Evolutionary conservation across 2,888 invertebrate genomes (phyloP).

Genomic region (Aleiodes testaceus): DNA sequence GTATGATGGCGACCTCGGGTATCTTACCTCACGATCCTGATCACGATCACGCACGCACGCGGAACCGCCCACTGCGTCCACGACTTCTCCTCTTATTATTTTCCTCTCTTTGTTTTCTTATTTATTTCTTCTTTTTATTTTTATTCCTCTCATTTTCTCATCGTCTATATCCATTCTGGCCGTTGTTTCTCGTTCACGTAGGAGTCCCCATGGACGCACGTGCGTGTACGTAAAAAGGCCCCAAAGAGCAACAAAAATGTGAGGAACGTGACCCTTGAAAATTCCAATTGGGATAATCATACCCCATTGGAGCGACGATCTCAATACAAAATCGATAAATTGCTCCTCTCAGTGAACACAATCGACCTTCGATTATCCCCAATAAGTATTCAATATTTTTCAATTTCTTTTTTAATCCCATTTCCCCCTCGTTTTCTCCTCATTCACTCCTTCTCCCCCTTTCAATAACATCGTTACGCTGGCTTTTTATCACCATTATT

Average conservation of each 20-base stretch:
- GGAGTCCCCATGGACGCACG: conserved; percentile 56
- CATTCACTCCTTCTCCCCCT: background rate
- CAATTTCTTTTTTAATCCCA: background rate
- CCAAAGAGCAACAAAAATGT: conserved; percentile 29
- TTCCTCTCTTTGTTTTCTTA: conserved; percentile 45
- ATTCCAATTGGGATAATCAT: conserved; percentile 52
- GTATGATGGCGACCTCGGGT: conserved; percentile 63
- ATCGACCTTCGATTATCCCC: conserved; percentile 33
- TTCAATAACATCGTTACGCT: conserved; percentile 13
- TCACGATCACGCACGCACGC: conserved; percentile 68
- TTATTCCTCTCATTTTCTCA: conserved; percentile 29
- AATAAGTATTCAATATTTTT: conserved; percentile 15
- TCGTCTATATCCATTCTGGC: conserved; percentile 27
- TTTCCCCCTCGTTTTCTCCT: conserved; percentile 5
- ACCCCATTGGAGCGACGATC: conserved; percentile 51
- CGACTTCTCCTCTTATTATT: conserved; percentile 50
- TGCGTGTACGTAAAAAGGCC: conserved; percentile 54
- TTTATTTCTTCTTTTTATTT: conserved; percentile 3
- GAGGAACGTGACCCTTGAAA: conserved; percentile 50
- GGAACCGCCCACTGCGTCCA: conserved; percentile 66
- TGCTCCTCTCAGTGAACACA: conserved; percentile 42
- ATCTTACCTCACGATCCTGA: conserved; percentile 67
- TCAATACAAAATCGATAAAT: conserved; percentile 55
- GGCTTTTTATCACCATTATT: background rate
- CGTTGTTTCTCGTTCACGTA: conserved; percentile 44